phyloP scores from a whole-genome alignment of 2,888 invertebrate genomes.

The Xestia ashworthii region DNA sequence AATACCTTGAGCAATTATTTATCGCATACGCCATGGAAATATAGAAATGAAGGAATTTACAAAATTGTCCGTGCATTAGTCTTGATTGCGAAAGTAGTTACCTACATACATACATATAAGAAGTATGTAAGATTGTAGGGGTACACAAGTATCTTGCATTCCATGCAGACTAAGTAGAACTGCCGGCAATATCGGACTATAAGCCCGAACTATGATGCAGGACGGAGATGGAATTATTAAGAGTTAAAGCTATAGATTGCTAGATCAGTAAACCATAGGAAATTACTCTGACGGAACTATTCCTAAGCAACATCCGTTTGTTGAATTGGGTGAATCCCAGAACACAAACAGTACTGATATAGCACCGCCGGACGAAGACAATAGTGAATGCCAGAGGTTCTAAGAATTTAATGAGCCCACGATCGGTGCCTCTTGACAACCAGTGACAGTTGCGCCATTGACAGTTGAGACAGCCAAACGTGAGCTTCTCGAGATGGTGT shows the following conservation, averaged over 20 bases:
- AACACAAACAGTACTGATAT: not conserved
- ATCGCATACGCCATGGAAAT: conserved; percentile 9
- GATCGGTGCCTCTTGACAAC: conserved; percentile 22
- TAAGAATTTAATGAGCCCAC: conserved; percentile 35
- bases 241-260: not conserved
- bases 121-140: conserved; percentile 6
- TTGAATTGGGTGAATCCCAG: not conserved
- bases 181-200: not conserved
- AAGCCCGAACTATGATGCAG: not conserved
- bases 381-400: conserved; percentile 3
- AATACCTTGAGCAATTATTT: not conserved
- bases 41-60: conserved; percentile 26
- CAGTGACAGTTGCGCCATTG: conserved; percentile 23
- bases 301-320: not conserved
- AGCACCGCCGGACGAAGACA: conserved; percentile 1
- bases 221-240: not conserved
- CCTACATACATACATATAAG: not conserved
- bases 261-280: not conserved
- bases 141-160: conserved; percentile 17
- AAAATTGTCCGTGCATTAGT: conserved; percentile 35
- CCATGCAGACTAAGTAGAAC: not conserved
- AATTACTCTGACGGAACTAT: not conserved
- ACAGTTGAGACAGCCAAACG: conserved; percentile 33
- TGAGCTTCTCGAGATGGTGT: conserved; percentile 31
- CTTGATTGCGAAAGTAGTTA: conserved; percentile 25